A percentile compares a stretch with the other conserved stretches of the same genome.
Conservation (phyloP, 2,888 invertebrate genomes). For the Diarsia dahlii region DNA sequence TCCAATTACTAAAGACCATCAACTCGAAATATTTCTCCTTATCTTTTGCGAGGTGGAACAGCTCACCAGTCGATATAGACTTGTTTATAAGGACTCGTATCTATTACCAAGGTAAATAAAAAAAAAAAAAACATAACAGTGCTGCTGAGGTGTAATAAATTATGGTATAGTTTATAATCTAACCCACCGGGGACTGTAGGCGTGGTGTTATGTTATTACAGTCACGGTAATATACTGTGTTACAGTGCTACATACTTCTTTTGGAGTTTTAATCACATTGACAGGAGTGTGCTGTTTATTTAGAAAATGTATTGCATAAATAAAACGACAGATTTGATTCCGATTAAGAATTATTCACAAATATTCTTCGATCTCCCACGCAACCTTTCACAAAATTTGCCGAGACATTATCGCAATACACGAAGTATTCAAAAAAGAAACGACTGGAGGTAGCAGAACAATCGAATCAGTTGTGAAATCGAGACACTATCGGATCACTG, state of each 20-base stretch:
- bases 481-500: conserved; percentile 32
- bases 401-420: conserved; percentile 1
- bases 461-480: conserved; percentile 57
- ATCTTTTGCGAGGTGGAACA: neutral
- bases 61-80: neutral
- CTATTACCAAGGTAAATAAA: neutral
- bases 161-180: too few species aligned
- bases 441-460: conserved; percentile 48
- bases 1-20: neutral
- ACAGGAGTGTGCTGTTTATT: neutral
- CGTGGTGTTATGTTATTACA: neutral
- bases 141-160: too few species aligned
- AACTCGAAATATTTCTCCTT: neutral
- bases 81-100: neutral
- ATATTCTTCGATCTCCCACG: neutral
- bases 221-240: too few species aligned
- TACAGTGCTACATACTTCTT: neutral
- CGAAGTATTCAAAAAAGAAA: conserved; percentile 35
- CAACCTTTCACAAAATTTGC: neutral
- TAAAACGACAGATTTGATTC: neutral
- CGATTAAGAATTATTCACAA: neutral
- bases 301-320: neutral
- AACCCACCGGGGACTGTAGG: too few species aligned
- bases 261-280: neutral
- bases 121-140: too few species aligned